Evolutionary conservation across 2,113 vertebrate species (phyloP), one percentile per base, ranked within the genome.

Genomic region (Elephas maximus): DNA sequence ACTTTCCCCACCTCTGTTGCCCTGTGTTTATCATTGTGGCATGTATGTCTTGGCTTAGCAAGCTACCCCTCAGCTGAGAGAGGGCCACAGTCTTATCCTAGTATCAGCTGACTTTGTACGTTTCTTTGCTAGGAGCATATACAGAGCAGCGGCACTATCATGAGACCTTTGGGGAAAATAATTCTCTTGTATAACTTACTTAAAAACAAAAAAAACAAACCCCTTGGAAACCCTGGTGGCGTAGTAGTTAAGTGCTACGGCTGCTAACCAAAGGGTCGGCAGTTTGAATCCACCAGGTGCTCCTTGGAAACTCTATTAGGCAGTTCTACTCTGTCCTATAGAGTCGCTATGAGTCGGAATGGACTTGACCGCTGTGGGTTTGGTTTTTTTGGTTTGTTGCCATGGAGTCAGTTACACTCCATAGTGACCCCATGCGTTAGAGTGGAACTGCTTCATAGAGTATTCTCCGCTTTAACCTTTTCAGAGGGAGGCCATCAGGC

Each of bases 81-180:
- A 6, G 17, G 1, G 0, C 17, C 14, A 41, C 6, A 24, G 0
- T 5, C 26, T 48, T 69, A 37, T 53, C 10, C 0, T 17, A 37
- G 41, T 1, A 62, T 71, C 28, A 88, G 12, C 14, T 74, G 37
- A 57, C 8, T 67, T 37, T 37, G n/a, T 1, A 8, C 11, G 45
- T 51, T 11, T 62, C 9, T 69, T 87, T 84, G 4, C 15, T 74
- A 71, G 24, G 10, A 71, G 1, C 21, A 60, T 11, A 17, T 62
- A 45, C 2, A 74, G 86, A 77, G 6, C 41, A 88, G 15, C 65
- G n/a, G 2, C 4, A 15, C 33, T n/a, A 23, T 45, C 33, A 37
- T 53, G 28, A 65, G 62, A n/a, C 18, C 63, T 76, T 62, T 48
- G 15, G 8, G 24, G 2, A 21, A 83, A 90, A 85, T 45, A 5